phyloP scores from a whole-genome alignment of 2,113 vertebrate genomes.

The Otus sunia region DNA sequence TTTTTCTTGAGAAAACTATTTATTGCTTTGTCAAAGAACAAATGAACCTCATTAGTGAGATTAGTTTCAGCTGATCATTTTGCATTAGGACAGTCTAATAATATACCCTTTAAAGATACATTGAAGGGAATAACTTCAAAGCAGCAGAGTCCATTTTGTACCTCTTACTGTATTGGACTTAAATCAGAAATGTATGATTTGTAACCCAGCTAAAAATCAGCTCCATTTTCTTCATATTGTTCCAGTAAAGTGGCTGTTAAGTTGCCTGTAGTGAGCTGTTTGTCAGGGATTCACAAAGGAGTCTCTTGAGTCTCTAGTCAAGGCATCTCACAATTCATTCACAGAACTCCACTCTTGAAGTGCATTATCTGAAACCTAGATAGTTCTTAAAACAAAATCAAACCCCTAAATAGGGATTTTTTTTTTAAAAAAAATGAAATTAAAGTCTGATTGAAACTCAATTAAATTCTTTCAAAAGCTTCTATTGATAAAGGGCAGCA shows the following conservation, averaged over 20 bases:
- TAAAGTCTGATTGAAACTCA: not conserved
- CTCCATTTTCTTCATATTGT: not conserved
- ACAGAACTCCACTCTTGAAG: not conserved
- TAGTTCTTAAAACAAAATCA: not conserved
- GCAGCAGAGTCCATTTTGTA: conserved; percentile 25
- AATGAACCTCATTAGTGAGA: conserved; percentile 80
- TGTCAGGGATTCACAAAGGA: not conserved
- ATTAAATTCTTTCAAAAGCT: not conserved
- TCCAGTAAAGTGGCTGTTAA: not conserved
- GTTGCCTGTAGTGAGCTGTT: not conserved
- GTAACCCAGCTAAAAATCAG: not conserved
- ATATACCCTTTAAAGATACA: conserved; percentile 55
- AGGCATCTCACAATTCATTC: not conserved
- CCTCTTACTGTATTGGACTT: conserved; percentile 45
- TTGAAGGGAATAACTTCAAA: conserved; percentile 56
- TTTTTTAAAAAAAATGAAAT: conserved; percentile 16
- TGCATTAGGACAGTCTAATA: conserved; percentile 67
- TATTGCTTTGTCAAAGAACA: conserved; percentile 77
- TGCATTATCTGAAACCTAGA: not conserved
- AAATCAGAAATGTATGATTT: conserved; percentile 30
- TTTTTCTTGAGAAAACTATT: conserved; percentile 74
- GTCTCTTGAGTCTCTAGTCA: not conserved
- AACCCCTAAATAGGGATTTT: not conserved
- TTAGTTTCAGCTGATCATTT: conserved; percentile 78
- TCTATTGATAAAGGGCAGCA: not conserved